These are phyloP conservation scores for Pollenia angustigena DNA, from an alignment of 2,888 invertebrate genomes.

Conservation along the genomic window DNA sequence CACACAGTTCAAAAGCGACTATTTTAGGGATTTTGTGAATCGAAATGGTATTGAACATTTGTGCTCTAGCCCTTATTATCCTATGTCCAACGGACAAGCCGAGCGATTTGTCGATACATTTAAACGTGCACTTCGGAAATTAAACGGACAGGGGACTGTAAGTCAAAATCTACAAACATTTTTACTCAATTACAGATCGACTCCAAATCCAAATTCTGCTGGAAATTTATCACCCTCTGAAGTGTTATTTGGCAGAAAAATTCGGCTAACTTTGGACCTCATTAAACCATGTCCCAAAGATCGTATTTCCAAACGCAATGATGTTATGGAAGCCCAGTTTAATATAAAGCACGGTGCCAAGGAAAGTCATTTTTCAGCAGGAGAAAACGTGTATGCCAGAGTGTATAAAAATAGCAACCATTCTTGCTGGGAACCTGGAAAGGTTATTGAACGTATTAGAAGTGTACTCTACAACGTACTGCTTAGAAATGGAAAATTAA, in stretches of 20 bases:
- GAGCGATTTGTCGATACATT: too few relatives aligned
- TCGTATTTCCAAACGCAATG: not conserved
- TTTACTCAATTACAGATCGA: too few relatives aligned
- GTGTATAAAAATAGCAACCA: constrained; percentile 47
- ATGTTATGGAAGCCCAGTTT: constrained; percentile 12
- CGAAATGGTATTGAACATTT: not conserved
- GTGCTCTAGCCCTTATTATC: not conserved
- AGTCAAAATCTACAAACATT: too few relatives aligned
- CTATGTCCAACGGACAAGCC: not conserved
- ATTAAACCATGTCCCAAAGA: not conserved
- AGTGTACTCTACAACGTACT: constrained; percentile 64
- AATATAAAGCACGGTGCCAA: constrained; percentile 41
- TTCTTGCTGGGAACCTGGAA: constrained; percentile 41
- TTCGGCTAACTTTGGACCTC: too few relatives aligned
- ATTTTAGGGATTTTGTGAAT: constrained; percentile 9
- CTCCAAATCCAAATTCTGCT: too few relatives aligned
- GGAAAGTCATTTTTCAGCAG: constrained; percentile 24
- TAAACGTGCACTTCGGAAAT: too few relatives aligned
- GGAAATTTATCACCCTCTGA: too few relatives aligned
- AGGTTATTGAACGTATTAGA: constrained; percentile 57
- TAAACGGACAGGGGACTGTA: too few relatives aligned
- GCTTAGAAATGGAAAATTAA: constrained; percentile 39
- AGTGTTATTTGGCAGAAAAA: too few relatives aligned
- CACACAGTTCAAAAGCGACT: too few relatives aligned
- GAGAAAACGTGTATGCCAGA: constrained; percentile 55